Evolutionary conservation across 2,888 invertebrate species (phyloP).

Genomic region (Cephus spinipes): DNA sequence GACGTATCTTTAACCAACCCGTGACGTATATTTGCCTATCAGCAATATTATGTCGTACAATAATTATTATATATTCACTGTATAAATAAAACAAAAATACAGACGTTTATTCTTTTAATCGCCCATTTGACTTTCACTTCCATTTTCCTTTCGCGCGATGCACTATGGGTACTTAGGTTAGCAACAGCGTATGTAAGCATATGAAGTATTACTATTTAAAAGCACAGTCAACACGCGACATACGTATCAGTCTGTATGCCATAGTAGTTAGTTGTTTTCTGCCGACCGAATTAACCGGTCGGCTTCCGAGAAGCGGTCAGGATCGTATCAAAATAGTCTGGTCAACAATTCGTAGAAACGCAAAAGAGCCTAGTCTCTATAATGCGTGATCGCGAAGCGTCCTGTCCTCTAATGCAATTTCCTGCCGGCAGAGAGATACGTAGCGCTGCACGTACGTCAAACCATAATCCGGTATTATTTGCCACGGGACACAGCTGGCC

Average conservation of each 20-base stretch:
- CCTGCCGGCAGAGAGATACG: background rate
- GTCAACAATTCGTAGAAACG: constrained; percentile 2
- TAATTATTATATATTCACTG: no score
- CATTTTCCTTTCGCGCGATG: background rate
- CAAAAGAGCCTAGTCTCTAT: background rate
- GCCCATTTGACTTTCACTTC: background rate
- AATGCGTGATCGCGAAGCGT: background rate
- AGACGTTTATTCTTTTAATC: no score
- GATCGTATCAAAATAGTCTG: constrained; percentile 38
- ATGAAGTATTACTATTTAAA: background rate
- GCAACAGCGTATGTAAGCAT: background rate
- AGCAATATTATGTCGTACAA: no score
- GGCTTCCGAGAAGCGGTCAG: constrained; percentile 33
- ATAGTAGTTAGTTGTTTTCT: constrained; percentile 30
- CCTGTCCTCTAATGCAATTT: background rate
- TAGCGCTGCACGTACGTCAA: background rate
- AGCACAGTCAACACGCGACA: background rate
- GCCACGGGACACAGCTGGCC: background rate
- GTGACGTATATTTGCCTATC: no score
- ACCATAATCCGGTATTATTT: background rate
- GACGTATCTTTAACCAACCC: no score
- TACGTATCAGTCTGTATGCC: constrained; percentile 16
- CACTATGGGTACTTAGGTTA: background rate
- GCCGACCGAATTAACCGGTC: constrained; percentile 38
- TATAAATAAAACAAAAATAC: no score